Evolutionary conservation across 1,140 invertebrate species (phyloP), one percentile per base, ranked within the genome.

Genomic region (Zaprionus nigranus): DNA sequence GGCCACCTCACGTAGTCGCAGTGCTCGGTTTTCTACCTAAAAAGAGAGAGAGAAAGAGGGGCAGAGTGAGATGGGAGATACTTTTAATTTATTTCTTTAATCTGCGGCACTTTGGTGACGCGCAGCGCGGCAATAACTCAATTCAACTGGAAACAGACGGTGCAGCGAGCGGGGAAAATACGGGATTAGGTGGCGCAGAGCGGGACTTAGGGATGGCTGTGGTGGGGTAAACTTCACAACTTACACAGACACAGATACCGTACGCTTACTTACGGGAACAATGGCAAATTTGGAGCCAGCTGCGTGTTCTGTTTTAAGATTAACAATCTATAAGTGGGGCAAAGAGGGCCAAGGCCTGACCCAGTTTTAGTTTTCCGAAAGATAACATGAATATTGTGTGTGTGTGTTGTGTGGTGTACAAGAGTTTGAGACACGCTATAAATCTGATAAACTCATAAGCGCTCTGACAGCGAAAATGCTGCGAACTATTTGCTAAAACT

Each of bases 1-100:
- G 36, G 92, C 76, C 76, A 92, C 92, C 70, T 94, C 93, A 87
- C 96, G 96, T 84, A 96, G 92, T 78, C 96, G 93, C 74, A 96
- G 91, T 13, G 96, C 96, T 91, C 95, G 94, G 92, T 96, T 96
- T 92, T 96, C 95, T 86, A 94, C 94, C 94, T 95, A 94, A 93
- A 24, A 20, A 49, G 22, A 63, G 30, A 34, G 34, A 34, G 64
- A 67, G 58, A n/a, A 12, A 13, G 24, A 43, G 13, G 11, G 15
- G 4, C 24, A 51, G 22, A 65, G 24, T 13, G 59, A 51, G 57
- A 40, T 22, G 49, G 28, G 38, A 24, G 24, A 46, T 28, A 43
- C 62, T 75, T 90, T 87, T 90, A 91, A 82, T 86, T 91, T 87
- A 91, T 86, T 83, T 90, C 67, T 83, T 87, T 86, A 87, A 90